These are phyloP conservation scores for Heliconius nattereri DNA, from an alignment of 1,140 invertebrate species.

Conservation along the genomic window DNA sequence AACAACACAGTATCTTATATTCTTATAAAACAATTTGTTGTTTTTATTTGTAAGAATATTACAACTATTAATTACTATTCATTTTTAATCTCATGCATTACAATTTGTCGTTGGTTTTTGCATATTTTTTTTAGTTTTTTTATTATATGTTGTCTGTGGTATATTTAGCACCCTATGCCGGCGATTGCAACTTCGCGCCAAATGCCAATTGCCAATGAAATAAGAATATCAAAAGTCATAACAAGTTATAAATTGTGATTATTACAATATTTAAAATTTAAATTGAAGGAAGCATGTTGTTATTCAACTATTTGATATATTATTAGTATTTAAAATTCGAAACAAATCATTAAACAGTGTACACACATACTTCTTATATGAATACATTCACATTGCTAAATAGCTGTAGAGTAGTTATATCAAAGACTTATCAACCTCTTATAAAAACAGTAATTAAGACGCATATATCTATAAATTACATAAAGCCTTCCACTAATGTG, in stretches of 20 bases:
- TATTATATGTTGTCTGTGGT: background rate
- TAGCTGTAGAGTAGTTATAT: constrained; percentile 19
- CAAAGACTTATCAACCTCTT: background rate
- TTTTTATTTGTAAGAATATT: no score
- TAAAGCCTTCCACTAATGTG: constrained; percentile 4
- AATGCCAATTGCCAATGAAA: constrained; percentile 7
- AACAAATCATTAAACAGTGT: background rate
- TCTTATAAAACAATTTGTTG: no score
- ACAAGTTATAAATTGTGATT: background rate
- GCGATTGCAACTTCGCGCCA: constrained; percentile 23
- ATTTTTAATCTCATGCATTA: no score
- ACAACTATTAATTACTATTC: no score
- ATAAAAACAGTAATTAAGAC: background rate
- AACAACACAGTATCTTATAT: no score
- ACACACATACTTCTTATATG: constrained; percentile 6
- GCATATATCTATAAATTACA: background rate
- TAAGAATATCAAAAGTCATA: constrained; percentile 3
- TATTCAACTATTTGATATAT: background rate
- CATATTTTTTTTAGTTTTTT: background rate
- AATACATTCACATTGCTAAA: constrained; percentile 20
- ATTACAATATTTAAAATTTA: background rate
- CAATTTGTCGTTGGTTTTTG: background rate
- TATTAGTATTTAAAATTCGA: background rate
- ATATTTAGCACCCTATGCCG: background rate
- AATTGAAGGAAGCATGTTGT: background rate